Evolutionary conservation across 2,797 vertebrate species (phyloP).

Genomic region (Oryzias sinensis): DNA sequence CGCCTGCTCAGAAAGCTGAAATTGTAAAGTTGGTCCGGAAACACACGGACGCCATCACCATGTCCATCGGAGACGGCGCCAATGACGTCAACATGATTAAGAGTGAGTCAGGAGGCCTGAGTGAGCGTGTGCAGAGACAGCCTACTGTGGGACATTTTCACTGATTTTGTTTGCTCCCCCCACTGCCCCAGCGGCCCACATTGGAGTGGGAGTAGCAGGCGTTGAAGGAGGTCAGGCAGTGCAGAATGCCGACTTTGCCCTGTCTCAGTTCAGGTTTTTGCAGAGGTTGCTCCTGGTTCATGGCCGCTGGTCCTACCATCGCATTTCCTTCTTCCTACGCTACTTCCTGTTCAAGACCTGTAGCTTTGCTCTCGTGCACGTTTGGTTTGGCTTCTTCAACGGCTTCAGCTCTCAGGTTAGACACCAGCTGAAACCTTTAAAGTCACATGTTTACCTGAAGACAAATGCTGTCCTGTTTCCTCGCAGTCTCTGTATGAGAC

Average conservation of each 20-base stretch:
- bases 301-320: conserved; percentile 89
- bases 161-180: neutral
- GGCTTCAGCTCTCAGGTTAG: conserved; percentile 91
- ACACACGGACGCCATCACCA: conserved; percentile 79
- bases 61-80: conserved; percentile 92
- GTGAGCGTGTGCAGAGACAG: neutral
- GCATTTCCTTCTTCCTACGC: conserved; percentile 85
- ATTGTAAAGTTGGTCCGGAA: conserved; percentile 86
- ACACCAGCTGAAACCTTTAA: neutral
- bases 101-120: conserved; percentile 77
- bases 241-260: conserved; percentile 87
- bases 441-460: neutral
- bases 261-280: conserved; percentile 89
- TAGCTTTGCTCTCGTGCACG: conserved; percentile 82
- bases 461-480: neutral
- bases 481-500: conserved; percentile 87
- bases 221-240: conserved; percentile 89
- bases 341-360: conserved; percentile 93
- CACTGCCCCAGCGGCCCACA: conserved; percentile 80
- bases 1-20: conserved; percentile 90
- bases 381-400: conserved; percentile 89
- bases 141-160: neutral
- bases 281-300: conserved; percentile 89
- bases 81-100: conserved; percentile 99
- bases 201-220: conserved; percentile 88